Evolutionary conservation across 1,140 invertebrate genomes (phyloP), one percentile per base, ranked within the genome.

Genomic region (Diabrotica virgifera): DNA sequence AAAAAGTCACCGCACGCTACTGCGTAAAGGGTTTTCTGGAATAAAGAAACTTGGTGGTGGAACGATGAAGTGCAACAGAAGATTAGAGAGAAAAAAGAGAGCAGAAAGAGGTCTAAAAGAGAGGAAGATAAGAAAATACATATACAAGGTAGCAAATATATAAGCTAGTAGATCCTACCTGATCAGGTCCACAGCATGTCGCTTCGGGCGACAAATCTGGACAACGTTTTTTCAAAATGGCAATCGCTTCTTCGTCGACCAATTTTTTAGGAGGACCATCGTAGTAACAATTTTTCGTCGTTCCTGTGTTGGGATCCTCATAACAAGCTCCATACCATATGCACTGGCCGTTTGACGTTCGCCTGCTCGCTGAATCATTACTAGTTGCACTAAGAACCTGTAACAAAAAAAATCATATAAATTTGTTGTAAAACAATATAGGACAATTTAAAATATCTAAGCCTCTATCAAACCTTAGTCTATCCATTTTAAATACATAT

Each of bases 251-350:
- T 0, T 65, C 9, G 50, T 85, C 76, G 4, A 63, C 74, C 63
- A 91, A 72, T 11, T 80, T 73, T 72, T 87, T 86, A 0, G 91
- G 80, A 0, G 89, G 79, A 5, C 92, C 92, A 77, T 86, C 83
- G 75, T 93, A 92, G 0, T 73, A 70, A 77, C 90, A 93, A 79
- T 93, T 90, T 72, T 84, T 80, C 9, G 70, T 79, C 35, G 51
- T 40, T 9, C 59, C 59, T 0, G n/a, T 57, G 5, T 62, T 37
- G 0, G 36, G 8, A 10, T 83, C 73, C 1, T 55, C 75, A 61
- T 84, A 81, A 75, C 90, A 93, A 60, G 89, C 81, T 6, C 86
- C 90, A 76, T 91, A 92, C 91, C 90, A 92, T 11, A 93, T 76
- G 75, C 92, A 94, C 57, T 90, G 84, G 36, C 65, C 65, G 14